Evolutionary conservation across 2,888 invertebrate species (phyloP), one percentile per base, ranked within the genome.

Genomic region (Petrolisthes cinctipes): DNA sequence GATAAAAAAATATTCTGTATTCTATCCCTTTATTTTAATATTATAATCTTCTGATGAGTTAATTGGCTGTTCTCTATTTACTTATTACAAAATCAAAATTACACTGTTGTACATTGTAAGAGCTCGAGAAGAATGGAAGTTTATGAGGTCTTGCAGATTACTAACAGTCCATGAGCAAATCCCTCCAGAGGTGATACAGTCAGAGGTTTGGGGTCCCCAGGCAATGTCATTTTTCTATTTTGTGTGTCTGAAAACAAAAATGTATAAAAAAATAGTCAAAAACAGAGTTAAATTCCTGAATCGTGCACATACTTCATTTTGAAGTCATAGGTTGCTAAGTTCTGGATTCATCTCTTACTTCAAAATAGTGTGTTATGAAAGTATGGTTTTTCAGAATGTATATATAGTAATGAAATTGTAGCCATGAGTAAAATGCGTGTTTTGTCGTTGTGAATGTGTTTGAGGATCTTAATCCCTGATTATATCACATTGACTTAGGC

Each of bases 91-190:
- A 68, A 86, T 82, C 81, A 82, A 86, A 82, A 82, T 82, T 79
- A 56, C 11, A 80, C 57, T 20, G 71, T 37, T 14, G 71, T 85
- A 80, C 56, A 81, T 85, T 81, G 68, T 85, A 85, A 79, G 85
- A 68, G 85, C 85, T 85, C 79, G 20, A 83, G 75, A 14, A 75
- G 68, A 82, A 53, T 66, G 37, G 54, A 68, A 79, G 85, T 73
- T 84, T 56, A 73, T 57, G 51, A 80, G 83, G 81, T 71, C 75
- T 80, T 88, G 84, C 84, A 71, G 73, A 86, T 23, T 80, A 79
- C 83, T 84, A 82, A 84, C 87, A 84, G 87, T 88, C 87, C 84
- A 88, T 71, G 80, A 88, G 81, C 80, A 75, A 88, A 83, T 81
- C 84, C 87, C 87, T 84, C 84, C 87, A 84, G 84, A 81, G 73